phyloP scores from a whole-genome alignment of 2,888 invertebrate species.

The Aspidiotus destructor region DNA sequence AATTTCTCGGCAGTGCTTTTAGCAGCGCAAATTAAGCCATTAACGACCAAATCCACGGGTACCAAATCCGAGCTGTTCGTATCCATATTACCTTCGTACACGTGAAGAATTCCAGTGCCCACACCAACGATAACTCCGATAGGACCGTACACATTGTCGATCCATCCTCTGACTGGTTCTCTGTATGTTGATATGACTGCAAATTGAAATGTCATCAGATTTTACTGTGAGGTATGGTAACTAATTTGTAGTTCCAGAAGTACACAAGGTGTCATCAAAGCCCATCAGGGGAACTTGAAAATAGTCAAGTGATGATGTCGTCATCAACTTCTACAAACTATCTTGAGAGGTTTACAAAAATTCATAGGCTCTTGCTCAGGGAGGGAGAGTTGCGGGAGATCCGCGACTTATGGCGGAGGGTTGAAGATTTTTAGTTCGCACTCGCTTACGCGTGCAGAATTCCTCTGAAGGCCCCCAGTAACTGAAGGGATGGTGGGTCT shows the following conservation, averaged over 20 bases:
- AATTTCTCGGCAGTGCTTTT: slow-evolving; percentile 48
- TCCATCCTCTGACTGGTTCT: slow-evolving; percentile 74
- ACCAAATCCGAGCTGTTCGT: slow-evolving; percentile 65
- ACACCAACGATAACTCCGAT: slow-evolving; percentile 49
- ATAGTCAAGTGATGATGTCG: no score
- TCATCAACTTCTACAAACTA: no score
- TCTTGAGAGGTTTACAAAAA: no score
- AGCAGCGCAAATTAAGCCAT: slow-evolving; percentile 66
- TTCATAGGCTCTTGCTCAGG: no score
- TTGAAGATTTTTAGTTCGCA: no score
- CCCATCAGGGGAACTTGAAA: no score
- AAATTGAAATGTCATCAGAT: slow-evolving; percentile 36
- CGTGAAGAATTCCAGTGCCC: slow-evolving; percentile 64
- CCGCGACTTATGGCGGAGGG: no score
- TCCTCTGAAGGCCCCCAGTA: no score
- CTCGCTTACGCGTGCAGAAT: no score
- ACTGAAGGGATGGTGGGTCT: no score
- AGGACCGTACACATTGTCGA: slow-evolving; percentile 76
- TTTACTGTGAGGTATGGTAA: not conserved
- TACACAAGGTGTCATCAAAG: not conserved
- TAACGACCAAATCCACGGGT: slow-evolving; percentile 74
- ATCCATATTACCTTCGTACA: slow-evolving; percentile 46
- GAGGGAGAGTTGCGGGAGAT: no score
- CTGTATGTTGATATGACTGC: slow-evolving; percentile 55
- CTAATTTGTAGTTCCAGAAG: not conserved